Base-by-base conservation (phyloP, 2,888 invertebrate genomes). In the Laothoe populi region DNA sequence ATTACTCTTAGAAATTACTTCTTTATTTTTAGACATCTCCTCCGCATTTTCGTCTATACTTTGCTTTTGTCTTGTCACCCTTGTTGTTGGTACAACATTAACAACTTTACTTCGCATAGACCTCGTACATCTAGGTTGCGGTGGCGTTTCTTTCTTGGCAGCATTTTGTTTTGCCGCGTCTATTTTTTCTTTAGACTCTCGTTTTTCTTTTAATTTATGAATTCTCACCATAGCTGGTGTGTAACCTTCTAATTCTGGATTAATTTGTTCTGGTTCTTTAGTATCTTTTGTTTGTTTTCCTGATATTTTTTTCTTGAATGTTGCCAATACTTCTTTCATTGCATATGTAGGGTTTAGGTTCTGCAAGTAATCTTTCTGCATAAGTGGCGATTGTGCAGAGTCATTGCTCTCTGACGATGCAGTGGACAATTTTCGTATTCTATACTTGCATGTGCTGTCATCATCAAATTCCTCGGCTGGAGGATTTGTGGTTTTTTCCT, bases 271-370 rank as follows among this genome's bases (percentile, higher is more conserved):
- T 0, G 65, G 40, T 35, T 86, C 88, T 68, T 86, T 89, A 13
- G 53, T n/a, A 26, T 44, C 45, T 45, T 59, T 53, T 35, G 35
- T 59, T 2, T 40, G n/a, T 40, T 62, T 62, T 0, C 87, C 87
- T 0, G 84, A 63, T 21, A 84, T 77, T 77, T 93, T 94, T 63
- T 95, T 95, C 70, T 94, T 94, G 72, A 94, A 94, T 74, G 91
- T 94, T 44, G 94, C 93, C 61, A 95, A 86, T 0, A 96, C 94
- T 68, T 95, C 94, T 66, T 95, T 88, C 96, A 96, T 96, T 0
- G 96, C 96, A 57, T 95, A 94, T 0, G 96, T 96, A 0, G 96
- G 96, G 73, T 94, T 95, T 62, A 93, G 70, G n/a, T 81, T 80
- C 59, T 86, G 80, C 59, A 95, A 80, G 70, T 85, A 94, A 78